Conservation (phyloP, 2,888 invertebrate genomes). For the Linnaemya vulpina region DNA sequence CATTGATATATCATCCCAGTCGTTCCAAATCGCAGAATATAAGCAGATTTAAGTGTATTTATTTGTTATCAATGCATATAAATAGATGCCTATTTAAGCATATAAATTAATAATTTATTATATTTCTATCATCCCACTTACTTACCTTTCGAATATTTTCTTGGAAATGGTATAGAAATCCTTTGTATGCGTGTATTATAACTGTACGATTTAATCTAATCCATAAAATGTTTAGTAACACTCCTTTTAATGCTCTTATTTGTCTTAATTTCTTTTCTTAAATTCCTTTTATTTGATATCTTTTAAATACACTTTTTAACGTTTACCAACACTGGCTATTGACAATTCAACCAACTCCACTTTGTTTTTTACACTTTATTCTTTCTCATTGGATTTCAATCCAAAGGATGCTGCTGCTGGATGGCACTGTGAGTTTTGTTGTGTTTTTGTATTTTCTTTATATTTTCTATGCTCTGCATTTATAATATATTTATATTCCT, state of each 20-base stretch:
- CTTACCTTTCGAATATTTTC: constrained; percentile 37
- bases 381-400: constrained; percentile 1
- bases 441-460: constrained; percentile 2
- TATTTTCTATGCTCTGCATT: constrained; percentile 19
- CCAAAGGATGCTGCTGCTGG: constrained; percentile 66
- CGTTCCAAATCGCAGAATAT: no score
- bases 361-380: constrained; percentile 36
- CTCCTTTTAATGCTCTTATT: not conserved
- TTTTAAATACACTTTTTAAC: constrained; percentile 27
- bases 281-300: constrained; percentile 34
- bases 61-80: no score
- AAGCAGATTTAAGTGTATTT: no score
- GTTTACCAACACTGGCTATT: constrained; percentile 62
- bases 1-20: no score
- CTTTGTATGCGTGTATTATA: not conserved
- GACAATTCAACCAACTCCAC: constrained; percentile 66
- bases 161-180: constrained; percentile 2
- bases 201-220: constrained; percentile 12
- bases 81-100: no score
- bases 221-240: constrained; percentile 17
- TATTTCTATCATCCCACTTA: not conserved
- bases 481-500: constrained; percentile 40
- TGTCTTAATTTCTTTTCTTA: constrained; percentile 12
- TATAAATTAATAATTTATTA: no score
- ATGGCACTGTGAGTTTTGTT: constrained; percentile 49